Evolutionary conservation across 2,797 vertebrate species (phyloP).

Genomic region (Hoplostethus atlanticus): DNA sequence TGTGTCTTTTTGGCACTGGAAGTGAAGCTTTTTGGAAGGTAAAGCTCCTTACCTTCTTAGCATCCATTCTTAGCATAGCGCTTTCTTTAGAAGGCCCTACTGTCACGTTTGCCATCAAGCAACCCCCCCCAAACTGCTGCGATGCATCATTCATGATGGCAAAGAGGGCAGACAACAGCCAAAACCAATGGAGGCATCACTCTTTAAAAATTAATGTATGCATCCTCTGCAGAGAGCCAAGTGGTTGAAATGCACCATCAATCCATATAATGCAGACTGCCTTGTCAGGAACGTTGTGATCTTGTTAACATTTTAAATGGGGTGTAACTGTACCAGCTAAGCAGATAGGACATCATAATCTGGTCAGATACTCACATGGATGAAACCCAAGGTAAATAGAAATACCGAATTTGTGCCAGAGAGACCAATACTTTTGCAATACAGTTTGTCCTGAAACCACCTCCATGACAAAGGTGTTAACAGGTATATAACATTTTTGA

Average conservation of each 20-base stretch:
- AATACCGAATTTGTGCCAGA: neutral
- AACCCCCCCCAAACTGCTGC: neutral
- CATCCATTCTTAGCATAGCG: too few species aligned
- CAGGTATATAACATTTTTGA: constrained; percentile 27
- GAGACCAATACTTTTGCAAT: constrained; percentile 2
- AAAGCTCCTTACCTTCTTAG: neutral
- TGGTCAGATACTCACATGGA: neutral
- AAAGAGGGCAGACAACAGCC: constrained; percentile 14
- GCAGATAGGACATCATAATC: neutral
- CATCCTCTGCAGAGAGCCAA: constrained; percentile 20
- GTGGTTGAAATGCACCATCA: constrained; percentile 45
- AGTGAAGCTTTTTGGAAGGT: neutral
- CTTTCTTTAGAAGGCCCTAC: neutral
- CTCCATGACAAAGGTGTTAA: constrained; percentile 19
- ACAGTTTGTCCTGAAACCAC: neutral
- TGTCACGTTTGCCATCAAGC: neutral
- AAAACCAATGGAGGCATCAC: constrained; percentile 22
- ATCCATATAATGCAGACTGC: constrained; percentile 27
- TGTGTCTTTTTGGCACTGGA: neutral
- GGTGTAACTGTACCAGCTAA: constrained; percentile 11
- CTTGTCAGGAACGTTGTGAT: constrained; percentile 28
- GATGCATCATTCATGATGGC: constrained; percentile 13
- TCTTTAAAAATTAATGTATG: constrained; percentile 24
- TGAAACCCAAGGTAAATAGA: neutral
- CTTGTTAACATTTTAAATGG: constrained; percentile 37